phyloP scores from a whole-genome alignment of 2,888 invertebrate species.

The Eupsilia transversa region DNA sequence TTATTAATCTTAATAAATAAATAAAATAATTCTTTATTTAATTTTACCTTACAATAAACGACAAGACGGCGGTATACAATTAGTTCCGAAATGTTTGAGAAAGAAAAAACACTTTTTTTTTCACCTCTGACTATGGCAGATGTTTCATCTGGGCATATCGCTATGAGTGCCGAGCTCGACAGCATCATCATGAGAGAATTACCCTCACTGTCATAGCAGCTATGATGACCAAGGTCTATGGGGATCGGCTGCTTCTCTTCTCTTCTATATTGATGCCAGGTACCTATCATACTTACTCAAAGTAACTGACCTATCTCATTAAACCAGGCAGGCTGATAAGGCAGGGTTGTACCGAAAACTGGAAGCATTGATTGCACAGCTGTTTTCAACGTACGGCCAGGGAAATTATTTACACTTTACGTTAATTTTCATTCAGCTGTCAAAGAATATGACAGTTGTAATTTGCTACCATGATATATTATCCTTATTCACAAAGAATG shows the following conservation, averaged over 20 bases:
- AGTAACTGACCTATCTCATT: background rate
- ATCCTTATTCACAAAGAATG: background rate
- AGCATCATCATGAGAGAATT: slow-evolving; percentile 77
- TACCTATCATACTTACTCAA: no score
- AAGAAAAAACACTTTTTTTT: no score
- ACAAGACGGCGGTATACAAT: no score
- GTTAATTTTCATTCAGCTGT: no score
- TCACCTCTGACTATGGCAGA: slow-evolving; percentile 63
- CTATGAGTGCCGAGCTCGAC: slow-evolving; percentile 82
- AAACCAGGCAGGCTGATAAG: background rate
- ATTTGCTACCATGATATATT: background rate
- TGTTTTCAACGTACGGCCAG: no score
- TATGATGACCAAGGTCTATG: slow-evolving; percentile 76
- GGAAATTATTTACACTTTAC: no score
- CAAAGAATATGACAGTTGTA: background rate
- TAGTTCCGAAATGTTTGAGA: no score
- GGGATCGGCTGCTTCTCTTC: slow-evolving; percentile 72
- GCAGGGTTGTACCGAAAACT: background rate
- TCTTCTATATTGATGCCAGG: slow-evolving; percentile 79
- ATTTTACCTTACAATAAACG: no score
- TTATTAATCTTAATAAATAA: no score
- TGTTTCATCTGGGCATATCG: slow-evolving; percentile 85
- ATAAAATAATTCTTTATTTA: no score
- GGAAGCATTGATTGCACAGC: background rate
- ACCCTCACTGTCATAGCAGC: slow-evolving; percentile 77